phyloP scores from a whole-genome alignment of 2,888 invertebrate species.

The Agonopterix heracliana region DNA sequence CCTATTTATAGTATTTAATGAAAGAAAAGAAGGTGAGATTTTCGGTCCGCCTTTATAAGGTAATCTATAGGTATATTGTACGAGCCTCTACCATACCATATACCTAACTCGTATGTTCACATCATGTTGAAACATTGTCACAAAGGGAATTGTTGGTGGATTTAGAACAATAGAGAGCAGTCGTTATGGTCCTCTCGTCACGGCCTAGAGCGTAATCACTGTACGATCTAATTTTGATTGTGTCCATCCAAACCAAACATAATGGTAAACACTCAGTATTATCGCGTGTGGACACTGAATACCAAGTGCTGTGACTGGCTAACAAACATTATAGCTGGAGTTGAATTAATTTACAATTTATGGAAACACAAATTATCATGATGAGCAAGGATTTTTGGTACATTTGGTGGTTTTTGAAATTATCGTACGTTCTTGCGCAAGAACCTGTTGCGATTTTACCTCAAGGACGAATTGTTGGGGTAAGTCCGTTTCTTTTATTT shows the following conservation, averaged over 20 bases:
- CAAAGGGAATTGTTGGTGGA: constrained; percentile 34
- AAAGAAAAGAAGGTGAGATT: too few relatives aligned
- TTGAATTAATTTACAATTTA: too few relatives aligned
- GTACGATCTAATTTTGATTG: constrained; percentile 55
- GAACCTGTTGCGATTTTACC: constrained; percentile 72
- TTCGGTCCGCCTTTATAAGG: too few relatives aligned
- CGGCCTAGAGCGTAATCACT: constrained; percentile 61
- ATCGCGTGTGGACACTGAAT: constrained; percentile 17
- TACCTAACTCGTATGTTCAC: not conserved
- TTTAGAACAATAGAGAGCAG: constrained; percentile 57
- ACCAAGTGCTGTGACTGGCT: not conserved
- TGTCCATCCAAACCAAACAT: constrained; percentile 38
- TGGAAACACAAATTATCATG: not conserved
- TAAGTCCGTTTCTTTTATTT: constrained; percentile 42
- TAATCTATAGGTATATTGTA: too few relatives aligned
- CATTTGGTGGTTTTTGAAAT: constrained; percentile 5
- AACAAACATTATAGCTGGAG: too few relatives aligned
- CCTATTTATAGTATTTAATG: too few relatives aligned
- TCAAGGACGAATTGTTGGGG: constrained; percentile 78
- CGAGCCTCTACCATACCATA: not conserved
- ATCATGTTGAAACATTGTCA: constrained; percentile 18
- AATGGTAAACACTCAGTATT: constrained; percentile 34
- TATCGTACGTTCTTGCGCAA: constrained; percentile 31
- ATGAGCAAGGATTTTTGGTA: not conserved
- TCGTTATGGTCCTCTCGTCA: constrained; percentile 58